Evolutionary conservation across 1,140 invertebrate species (phyloP).

Genomic region (Drosophila parabipectinata): DNA sequence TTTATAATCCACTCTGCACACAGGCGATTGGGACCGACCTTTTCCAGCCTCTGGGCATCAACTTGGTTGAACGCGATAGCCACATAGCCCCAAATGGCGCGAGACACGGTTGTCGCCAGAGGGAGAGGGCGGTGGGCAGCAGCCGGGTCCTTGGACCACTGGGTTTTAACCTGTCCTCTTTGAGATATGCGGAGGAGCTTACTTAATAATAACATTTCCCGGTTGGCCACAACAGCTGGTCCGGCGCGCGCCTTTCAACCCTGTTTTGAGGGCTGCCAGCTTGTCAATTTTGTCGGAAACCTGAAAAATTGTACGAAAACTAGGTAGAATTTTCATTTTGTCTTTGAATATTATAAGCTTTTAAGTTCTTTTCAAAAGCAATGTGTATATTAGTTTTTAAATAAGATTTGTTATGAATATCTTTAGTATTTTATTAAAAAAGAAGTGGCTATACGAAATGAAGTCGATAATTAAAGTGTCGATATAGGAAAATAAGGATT

Average conservation of each 20-base stretch:
- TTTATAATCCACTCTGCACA: constrained; percentile 88
- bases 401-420: not conserved
- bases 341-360: not conserved
- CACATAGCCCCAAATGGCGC: constrained; percentile 75
- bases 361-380: not conserved
- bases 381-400: not conserved
- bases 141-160: not conserved
- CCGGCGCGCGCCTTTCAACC: constrained; percentile 14
- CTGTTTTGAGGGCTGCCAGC: constrained; percentile 13
- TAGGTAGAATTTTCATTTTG: not conserved
- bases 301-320: not conserved
- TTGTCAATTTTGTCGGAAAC: not conserved
- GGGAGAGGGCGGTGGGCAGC: too few species aligned
- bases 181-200: constrained; percentile 12
- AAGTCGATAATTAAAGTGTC: not conserved
- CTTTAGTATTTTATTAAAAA: not conserved
- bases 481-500: too few species aligned
- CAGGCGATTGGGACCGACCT: constrained; percentile 75
- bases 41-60: constrained; percentile 55
- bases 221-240: constrained; percentile 36
- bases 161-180: constrained; percentile 3
- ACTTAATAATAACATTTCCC: constrained; percentile 48
- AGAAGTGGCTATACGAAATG: too few species aligned
- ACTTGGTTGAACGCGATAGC: constrained; percentile 79
- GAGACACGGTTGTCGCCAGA: not conserved